Evolutionary conservation across 2,888 invertebrate species (phyloP), one percentile per base, ranked within the genome.

Genomic region (Galeruca laticollis): DNA sequence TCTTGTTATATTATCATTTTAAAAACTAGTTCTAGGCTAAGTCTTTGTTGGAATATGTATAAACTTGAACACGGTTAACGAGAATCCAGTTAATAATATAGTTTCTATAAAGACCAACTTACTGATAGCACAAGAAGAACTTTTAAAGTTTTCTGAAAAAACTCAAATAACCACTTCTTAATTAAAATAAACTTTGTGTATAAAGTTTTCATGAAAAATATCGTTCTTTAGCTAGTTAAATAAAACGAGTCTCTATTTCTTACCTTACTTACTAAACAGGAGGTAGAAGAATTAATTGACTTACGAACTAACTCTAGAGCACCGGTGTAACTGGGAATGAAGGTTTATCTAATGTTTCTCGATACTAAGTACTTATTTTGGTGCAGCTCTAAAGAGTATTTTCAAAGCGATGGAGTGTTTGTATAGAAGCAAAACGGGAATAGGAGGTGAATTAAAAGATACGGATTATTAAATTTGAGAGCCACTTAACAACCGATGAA

Each of bases 141-240:
- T 63, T 65, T 65, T 56, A 33, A 43, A 18, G 47, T 52, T 60
- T n/a, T 33, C 69, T 60, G 51, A 51, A 64, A 69, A 69, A 52
- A 57, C 69, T 64, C 33, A 60, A 64, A 63, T 51, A 59, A 64
- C 52, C 69, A 54, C 49, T 35, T 26, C 52, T 60, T 69, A 69
- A 69, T 69, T 69, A 69, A 64, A 69, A 64, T 62, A 60, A 69
- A 69, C 63, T 69, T 69, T 64, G 69, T 63, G 63, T 59, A 59
- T 37, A 52, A 64, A 69, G 60, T 64, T 69, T 60, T 20, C 63
- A 31, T n/a, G 62, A 59, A 59, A 60, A 60, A 64, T 64, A 52
- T 51, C 35, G 31, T 57, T 60, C 21, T 47, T 47, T 35, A 68
- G 47, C 62, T 49, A 35, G 57, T 62, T 68, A 52, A 57, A 68